Evolutionary conservation across 2,797 vertebrate species (phyloP), one percentile per base, ranked within the genome.

Genomic region (Heliangelus exortis): DNA sequence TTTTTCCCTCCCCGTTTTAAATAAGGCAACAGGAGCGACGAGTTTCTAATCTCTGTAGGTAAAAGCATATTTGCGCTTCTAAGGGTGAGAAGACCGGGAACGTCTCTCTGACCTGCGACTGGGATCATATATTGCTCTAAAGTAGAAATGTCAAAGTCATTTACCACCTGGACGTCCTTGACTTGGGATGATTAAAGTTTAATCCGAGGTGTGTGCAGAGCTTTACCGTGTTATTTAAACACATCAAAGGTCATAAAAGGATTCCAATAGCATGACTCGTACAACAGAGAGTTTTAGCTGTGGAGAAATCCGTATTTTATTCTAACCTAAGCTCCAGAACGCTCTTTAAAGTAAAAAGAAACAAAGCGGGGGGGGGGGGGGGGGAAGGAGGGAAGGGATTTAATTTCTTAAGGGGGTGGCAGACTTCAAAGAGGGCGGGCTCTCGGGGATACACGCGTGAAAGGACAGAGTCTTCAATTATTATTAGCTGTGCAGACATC

Each of bases 131-230:
- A 90, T 81, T 94, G 94, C 90, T 96, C 94, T 92, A 75, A 97
- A 96, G 93, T 39, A 97, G 97, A 97, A 95, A 98, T 87, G 90
- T 94, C 94, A 88, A 96, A 98, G 93, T 93, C 58, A 51, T 98
- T 98, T 98, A 98, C 97, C 97, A 98, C 98, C 97, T 96, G 96
- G 92, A 83, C 88, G 97, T 98, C 98, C 98, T 98, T 98, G 98
- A 96, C 97, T 97, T 93, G 92, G 95, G 95, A 96, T 92, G 98
- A 97, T 98, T 98, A 98, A 98, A 98, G 97, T 98, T 98, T 98
- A 98, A 98, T 98, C 97, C 94, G 88, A 97, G 96, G 95, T 97
- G 97, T 97, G 97, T 97, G 96, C 96, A 96, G 96, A 96, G 97
- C 84, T 97, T 97, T 91, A 79, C 97, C 80, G 61, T 93, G 96